Percentiles rank a stretch among this genome's conserved stretches.
Conservation (phyloP, 2,113 vertebrate species). For the Rallus limicola region DNA sequence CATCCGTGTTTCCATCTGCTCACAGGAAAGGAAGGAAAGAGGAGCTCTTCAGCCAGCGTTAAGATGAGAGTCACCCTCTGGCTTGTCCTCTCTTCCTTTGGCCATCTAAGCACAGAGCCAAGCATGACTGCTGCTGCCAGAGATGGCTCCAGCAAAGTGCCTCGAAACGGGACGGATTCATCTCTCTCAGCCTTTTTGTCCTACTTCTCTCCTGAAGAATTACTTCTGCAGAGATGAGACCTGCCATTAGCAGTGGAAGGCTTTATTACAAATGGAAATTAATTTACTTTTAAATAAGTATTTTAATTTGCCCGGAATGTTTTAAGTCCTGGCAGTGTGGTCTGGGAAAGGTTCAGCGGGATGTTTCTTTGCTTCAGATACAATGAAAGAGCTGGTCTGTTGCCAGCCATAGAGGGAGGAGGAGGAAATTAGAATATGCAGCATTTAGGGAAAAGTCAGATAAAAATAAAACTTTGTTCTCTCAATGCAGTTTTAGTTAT, state of each 20-base stretch:
- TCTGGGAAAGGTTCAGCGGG: constrained; percentile 7
- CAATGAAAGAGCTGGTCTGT: constrained; percentile 35
- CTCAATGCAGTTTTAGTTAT: background rate
- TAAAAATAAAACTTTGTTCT: constrained; percentile 47
- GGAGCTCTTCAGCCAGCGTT: background rate
- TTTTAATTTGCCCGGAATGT: constrained; percentile 2
- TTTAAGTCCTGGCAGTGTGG: background rate
- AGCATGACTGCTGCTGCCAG: background rate
- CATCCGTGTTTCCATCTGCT: constrained; percentile 11
- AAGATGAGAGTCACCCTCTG: constrained; percentile 12
- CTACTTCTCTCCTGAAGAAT: background rate
- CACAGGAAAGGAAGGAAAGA: background rate
- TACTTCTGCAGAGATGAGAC: background rate
- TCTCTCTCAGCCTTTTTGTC: background rate
- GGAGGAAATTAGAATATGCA: constrained; percentile 24
- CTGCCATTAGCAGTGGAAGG: background rate
- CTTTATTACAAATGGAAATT: background rate
- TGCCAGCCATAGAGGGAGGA: constrained; percentile 15
- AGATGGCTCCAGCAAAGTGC: background rate
- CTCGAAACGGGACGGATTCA: background rate
- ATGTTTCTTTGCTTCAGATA: constrained; percentile 19
- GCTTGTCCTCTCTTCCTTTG: background rate
- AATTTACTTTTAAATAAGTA: background rate
- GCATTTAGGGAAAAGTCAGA: constrained; percentile 18
- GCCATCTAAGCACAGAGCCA: background rate